phyloP scores from a whole-genome alignment of 1,140 invertebrate genomes.

The Zaprionus kolodkinae region DNA sequence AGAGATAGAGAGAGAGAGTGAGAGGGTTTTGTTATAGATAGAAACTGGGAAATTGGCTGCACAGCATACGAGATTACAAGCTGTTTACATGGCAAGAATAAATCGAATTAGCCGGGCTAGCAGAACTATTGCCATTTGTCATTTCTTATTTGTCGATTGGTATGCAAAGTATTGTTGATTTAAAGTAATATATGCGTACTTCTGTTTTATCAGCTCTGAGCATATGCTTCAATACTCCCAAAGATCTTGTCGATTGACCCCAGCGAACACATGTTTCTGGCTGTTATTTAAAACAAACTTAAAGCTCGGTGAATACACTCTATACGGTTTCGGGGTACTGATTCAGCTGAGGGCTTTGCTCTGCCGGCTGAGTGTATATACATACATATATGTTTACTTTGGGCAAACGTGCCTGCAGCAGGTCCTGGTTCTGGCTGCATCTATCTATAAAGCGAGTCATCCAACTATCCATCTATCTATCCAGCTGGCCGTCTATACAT shows the following conservation, averaged over 20 bases:
- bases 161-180: neutral
- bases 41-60: slow-evolving; percentile 23
- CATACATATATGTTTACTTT: slow-evolving; percentile 57
- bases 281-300: slow-evolving; percentile 55
- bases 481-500: slow-evolving; percentile 47
- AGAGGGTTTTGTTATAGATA: slow-evolving; percentile 21
- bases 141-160: neutral
- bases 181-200: neutral
- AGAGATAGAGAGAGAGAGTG: too few relatives aligned
- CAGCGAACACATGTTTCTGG: slow-evolving; percentile 23
- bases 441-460: slow-evolving; percentile 58
- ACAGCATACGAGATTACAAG: slow-evolving; percentile 27
- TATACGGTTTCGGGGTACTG: slow-evolving; percentile 24
- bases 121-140: neutral
- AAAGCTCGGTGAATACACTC: slow-evolving; percentile 44
- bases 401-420: slow-evolving; percentile 60
- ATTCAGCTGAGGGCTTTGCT: slow-evolving; percentile 56
- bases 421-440: slow-evolving; percentile 29
- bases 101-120: slow-evolving; percentile 35
- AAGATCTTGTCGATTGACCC: slow-evolving; percentile 9
- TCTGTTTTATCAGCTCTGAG: neutral
- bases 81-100: slow-evolving; percentile 37
- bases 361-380: slow-evolving; percentile 12
- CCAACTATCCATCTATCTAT: slow-evolving; percentile 56
- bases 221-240: neutral